Evolutionary conservation across 2,888 invertebrate species (phyloP).

Genomic region (Sesia bembeciformis): DNA sequence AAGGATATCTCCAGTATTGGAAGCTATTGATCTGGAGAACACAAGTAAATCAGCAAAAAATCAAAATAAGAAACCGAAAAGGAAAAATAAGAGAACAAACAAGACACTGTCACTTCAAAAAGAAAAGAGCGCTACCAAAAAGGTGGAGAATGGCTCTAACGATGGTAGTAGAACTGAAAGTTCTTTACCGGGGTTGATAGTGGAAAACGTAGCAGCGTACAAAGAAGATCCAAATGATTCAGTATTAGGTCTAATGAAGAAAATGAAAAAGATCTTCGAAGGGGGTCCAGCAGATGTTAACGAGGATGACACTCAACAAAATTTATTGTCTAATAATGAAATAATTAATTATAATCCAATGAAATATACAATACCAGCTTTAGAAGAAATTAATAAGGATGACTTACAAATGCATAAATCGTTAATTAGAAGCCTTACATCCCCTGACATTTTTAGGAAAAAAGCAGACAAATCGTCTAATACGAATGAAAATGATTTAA

Average conservation of each 20-base stretch:
- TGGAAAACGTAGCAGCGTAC: slow-evolving; percentile 26
- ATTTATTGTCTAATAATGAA: background rate
- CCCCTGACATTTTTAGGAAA: too few relatives aligned
- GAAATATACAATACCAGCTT: background rate
- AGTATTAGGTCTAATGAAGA: slow-evolving; percentile 21
- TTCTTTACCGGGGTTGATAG: slow-evolving; percentile 44
- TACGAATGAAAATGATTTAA: too few relatives aligned
- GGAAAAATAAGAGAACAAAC: slow-evolving; percentile 13
- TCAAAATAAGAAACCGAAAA: slow-evolving; percentile 8
- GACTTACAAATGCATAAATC: too few relatives aligned
- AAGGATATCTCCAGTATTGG: slow-evolving; percentile 25
- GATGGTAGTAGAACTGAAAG: slow-evolving; percentile 33
- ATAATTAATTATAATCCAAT: background rate
- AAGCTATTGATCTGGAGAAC: slow-evolving; percentile 22
- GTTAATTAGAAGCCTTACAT: too few relatives aligned
- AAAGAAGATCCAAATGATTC: slow-evolving; percentile 12
- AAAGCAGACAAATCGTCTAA: too few relatives aligned
- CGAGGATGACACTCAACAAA: background rate
- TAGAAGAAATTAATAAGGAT: background rate
- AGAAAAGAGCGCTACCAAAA: background rate
- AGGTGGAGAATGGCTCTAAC: background rate
- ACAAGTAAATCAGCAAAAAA: slow-evolving; percentile 2
- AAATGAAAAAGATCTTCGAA: slow-evolving; percentile 32
- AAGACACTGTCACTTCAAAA: slow-evolving; percentile 9
- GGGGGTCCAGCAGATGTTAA: background rate